A percentile compares a stretch with the other conserved stretches of the same genome.
These are phyloP conservation scores for Ancistrus triradiatus DNA, from an alignment of 2,113 vertebrate species.

Conservation along the genomic window DNA sequence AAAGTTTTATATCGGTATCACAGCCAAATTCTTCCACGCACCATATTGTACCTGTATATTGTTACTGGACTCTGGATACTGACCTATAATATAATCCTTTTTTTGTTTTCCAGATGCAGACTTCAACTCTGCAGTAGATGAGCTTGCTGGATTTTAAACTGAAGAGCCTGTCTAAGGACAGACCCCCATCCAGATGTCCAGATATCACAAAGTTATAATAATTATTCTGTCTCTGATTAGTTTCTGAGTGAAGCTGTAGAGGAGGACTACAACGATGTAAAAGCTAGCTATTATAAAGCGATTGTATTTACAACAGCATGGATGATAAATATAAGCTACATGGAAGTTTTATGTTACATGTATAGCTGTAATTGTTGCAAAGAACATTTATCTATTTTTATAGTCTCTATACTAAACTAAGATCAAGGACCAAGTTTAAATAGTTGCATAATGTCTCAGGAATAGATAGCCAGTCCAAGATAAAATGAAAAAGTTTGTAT, in stretches of 20 bases:
- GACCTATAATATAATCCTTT: neutral
- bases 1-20: too few species aligned
- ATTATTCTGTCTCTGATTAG: neutral
- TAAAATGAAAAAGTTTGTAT: too few species aligned
- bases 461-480: too few species aligned
- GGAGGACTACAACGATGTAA: neutral
- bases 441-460: too few species aligned
- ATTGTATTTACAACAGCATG: neutral
- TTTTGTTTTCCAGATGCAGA: constrained; percentile 25
- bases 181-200: neutral
- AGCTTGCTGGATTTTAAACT: constrained; percentile 20
- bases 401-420: too few species aligned
- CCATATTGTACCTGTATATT: neutral
- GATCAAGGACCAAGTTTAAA: too few species aligned
- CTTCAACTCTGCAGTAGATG: constrained; percentile 36
- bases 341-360: too few species aligned
- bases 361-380: too few species aligned
- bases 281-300: neutral
- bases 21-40: too few species aligned
- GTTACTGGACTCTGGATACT: neutral
- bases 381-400: too few species aligned
- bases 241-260: neutral
- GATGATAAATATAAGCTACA: neutral
- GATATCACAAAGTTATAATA: neutral
- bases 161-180: neutral